These are phyloP conservation scores for Prolemur simus DNA, from an alignment of 2,113 vertebrate genomes.

Conservation along the genomic window DNA sequence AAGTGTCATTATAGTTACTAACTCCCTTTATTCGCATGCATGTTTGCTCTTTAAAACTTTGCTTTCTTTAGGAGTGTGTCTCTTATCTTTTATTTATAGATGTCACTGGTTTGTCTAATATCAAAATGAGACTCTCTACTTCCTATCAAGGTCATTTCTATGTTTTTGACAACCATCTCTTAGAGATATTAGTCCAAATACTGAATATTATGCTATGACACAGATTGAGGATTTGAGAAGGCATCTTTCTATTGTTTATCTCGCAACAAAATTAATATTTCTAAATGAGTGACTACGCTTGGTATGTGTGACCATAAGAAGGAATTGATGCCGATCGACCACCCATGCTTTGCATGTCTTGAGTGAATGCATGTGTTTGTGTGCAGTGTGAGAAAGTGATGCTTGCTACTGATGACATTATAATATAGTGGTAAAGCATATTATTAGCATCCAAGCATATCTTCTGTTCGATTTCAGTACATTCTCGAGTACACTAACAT, in stretches of 20 bases:
- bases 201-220: background rate
- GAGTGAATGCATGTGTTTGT: background rate
- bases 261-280: background rate
- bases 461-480: constrained; percentile 22
- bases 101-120: background rate
- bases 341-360: background rate
- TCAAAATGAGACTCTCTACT: background rate
- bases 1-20: background rate
- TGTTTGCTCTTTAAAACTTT: background rate
- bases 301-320: background rate
- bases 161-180: background rate
- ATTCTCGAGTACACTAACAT: background rate
- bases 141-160: background rate
- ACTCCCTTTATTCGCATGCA: background rate
- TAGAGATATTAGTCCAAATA: background rate
- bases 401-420: background rate
- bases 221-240: background rate
- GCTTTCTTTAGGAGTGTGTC: background rate
- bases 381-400: background rate
- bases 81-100: background rate
- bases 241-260: background rate
- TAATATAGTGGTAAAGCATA: background rate
- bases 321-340: background rate
- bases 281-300: background rate
- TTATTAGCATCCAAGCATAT: background rate